These are phyloP conservation scores for Osmerus mordax DNA, from an alignment of 2,113 vertebrate species.

Conservation along the genomic window DNA sequence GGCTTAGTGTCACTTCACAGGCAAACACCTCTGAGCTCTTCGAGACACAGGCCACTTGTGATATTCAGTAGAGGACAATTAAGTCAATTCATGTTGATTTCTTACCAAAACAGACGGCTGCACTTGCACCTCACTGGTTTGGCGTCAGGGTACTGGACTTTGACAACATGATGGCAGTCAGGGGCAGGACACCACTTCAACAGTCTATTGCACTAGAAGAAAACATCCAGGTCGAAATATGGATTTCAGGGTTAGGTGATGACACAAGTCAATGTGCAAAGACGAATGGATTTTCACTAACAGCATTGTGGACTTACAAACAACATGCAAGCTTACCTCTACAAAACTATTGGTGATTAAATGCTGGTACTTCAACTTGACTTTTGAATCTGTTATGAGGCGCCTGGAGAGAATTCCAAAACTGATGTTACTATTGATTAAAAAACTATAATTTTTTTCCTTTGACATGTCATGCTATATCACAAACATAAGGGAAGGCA, in stretches of 20 bases:
- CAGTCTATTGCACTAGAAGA: constrained; percentile 94
- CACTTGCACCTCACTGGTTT: constrained; percentile 99
- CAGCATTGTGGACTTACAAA: neutral
- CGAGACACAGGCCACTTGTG: neutral
- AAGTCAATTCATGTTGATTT: neutral
- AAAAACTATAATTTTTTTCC: neutral
- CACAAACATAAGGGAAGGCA: neutral
- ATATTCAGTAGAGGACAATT: neutral
- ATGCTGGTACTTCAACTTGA: constrained; percentile 99
- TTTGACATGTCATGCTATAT: neutral
- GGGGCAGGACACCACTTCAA: constrained; percentile 99
- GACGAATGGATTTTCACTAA: neutral
- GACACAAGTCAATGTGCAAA: neutral
- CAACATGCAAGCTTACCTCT: constrained; percentile 84
- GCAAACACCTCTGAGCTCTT: neutral
- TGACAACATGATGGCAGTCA: constrained; percentile 99
- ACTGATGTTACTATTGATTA: constrained; percentile 23
- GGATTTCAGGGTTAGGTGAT: constrained; percentile 2
- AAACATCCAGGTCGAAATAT: constrained; percentile 11
- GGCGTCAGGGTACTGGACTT: constrained; percentile 98
- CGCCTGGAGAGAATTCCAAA: constrained; percentile 75
- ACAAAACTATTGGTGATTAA: constrained; percentile 99
- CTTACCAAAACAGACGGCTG: constrained; percentile 98
- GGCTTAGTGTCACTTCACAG: neutral
- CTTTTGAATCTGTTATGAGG: constrained; percentile 99